Evolutionary conservation across 2,113 vertebrate genomes (phyloP), one percentile per base, ranked within the genome.

Genomic region (Vicugna pacos): DNA sequence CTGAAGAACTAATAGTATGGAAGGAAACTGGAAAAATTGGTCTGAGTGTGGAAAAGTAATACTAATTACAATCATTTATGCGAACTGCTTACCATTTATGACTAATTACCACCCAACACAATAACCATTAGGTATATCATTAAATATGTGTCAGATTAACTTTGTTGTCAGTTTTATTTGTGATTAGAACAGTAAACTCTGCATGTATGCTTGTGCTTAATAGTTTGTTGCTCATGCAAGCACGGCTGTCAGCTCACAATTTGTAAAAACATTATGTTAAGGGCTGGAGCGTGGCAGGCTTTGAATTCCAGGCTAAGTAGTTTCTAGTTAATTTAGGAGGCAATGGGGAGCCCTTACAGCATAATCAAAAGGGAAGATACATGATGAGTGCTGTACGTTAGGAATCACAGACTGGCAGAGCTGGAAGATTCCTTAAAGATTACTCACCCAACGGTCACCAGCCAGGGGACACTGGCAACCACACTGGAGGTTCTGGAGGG

Each of bases 161-260:
- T 98, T 97, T 97, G 93, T 98, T 97, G 95, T 97, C 95, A 91
- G 95, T 97, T 97, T 96, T 97, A 96, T 98, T 98, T 98, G 96
- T 90, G 93, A 97, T 97, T 95, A 97, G 56, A 96, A 95, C 94
- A 97, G 97, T 97, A 96, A 98, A 97, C 97, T 97, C 97, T 97
- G 97, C 93, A 15, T 98, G 97, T 94, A 95, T 97, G 96, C 97
- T 97, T 32, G 8, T 35, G 20, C 81, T 97, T 98, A 98, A 98
- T 98, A 95, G 96, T 98, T 96, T 93, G 97, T 96, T 97, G 97
- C 95, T 98, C 97, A 98, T 98, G 97, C 97, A 98, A 96, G 95
- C 95, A 96, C 85, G 54, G 93, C 91, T 98, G 97, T 96, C 96
- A 87, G 94, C 75, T 96, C 91, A 86, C 69, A 89, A 97, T 97